These are phyloP conservation scores for Phthorimaea operculella DNA, from an alignment of 1,140 invertebrate genomes.

Conservation along the genomic window DNA sequence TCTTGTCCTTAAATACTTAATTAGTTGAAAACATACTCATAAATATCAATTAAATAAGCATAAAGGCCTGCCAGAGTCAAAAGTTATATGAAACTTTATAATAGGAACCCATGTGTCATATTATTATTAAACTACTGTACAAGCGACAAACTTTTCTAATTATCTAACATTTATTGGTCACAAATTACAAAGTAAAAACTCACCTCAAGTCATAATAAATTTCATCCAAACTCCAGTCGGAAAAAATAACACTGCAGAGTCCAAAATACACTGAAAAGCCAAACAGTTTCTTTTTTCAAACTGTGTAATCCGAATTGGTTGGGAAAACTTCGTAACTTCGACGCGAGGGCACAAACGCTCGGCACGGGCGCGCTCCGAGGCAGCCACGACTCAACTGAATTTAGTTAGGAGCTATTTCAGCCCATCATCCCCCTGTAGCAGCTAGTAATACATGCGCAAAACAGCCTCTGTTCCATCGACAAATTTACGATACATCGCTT, in stretches of 20 bases:
- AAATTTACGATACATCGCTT: slow-evolving; percentile 15
- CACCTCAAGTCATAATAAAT: too few relatives aligned
- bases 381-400: slow-evolving; percentile 23
- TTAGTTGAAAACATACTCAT: too few relatives aligned
- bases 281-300: slow-evolving; percentile 12
- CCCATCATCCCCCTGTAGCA: slow-evolving; percentile 16
- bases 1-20: too few relatives aligned
- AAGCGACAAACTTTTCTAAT: too few relatives aligned
- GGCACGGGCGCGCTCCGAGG: slow-evolving; percentile 15
- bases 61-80: too few relatives aligned
- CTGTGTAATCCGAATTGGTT: slow-evolving; percentile 16
- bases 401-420: slow-evolving; percentile 13
- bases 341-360: slow-evolving; percentile 14
- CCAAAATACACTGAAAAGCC: background rate
- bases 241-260: background rate
- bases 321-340: background rate
- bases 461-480: slow-evolving; percentile 2
- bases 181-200: too few relatives aligned
- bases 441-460: slow-evolving; percentile 25
- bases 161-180: too few relatives aligned
- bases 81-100: too few relatives aligned
- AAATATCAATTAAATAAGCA: too few relatives aligned
- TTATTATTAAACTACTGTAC: too few relatives aligned
- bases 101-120: too few relatives aligned
- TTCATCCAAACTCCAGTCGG: too few relatives aligned